Base-by-base conservation (phyloP, 2,888 invertebrate species). In the Zygothrica quintamaculata region DNA sequence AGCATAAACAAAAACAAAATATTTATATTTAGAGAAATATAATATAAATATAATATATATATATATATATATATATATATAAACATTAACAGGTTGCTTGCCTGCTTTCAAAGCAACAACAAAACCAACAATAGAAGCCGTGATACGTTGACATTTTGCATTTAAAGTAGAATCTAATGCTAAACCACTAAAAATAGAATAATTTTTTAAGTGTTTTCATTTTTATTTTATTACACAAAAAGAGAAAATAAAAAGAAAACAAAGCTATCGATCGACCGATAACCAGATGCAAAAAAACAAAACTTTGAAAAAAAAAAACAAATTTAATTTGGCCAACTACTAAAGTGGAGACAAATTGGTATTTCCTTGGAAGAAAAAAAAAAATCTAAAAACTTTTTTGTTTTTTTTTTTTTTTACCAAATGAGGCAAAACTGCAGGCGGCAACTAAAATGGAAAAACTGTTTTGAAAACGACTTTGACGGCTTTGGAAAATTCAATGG, bases 401-500 rank as follows among this genome's bases (percentile, higher is more conserved):
- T 33, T 25, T 47, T 11, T 5, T 51, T 47, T 39, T 16, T 33
- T 25, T 47, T 11, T 5, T 7, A 1, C 75, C 55, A 18, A 43
- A 70, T 57, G 65, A 42, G 73, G 70, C 7, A 25, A 37, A 34
- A 25, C 47, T 34, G 55, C 62, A 55, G 60, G 31, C 47, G 55
- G 52, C 58, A 34, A 57, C n/a, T 34, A 47, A 61, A 71, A 62
- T 46, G 48, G 69, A 50, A 68, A 73, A 58, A 47, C 58, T 43
- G 33, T 48, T 56, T 42, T n/a, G n/a, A 51, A 65, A 61, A 39
- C 58, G 4, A 57, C 65, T 47, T 57, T 36, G 59, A 56, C 50
- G 47, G 43, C 71, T 65, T 61, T 52, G 74, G 77, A 59, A 65
- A 84, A 74, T 67, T 74, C 75, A 59, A 77, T 85, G 51, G 25